Evolutionary conservation across 2,113 vertebrate genomes (phyloP), one percentile per base, ranked within the genome.

Genomic region (Rhadina sibilatrix): DNA sequence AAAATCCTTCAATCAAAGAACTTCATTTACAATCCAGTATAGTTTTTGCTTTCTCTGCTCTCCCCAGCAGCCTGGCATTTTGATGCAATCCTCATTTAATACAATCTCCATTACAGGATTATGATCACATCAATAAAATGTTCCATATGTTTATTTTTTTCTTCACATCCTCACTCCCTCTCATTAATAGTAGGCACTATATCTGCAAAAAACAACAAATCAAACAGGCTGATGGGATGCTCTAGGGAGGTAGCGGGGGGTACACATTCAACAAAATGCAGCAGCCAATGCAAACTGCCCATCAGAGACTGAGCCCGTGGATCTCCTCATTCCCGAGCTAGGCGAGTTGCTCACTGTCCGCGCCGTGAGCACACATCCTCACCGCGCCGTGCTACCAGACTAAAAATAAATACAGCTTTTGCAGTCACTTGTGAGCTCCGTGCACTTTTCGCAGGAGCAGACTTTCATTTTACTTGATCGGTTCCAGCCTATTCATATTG

Each of bases 101-200:
- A 96, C 96, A 93, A 95, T 95, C 96, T 96, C 97, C 97, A 94
- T 96, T 96, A 96, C 92, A 96, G 93, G 95, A 94, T 96, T 96
- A 90, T 33, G 80, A 97, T 93, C 92, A 93, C 96, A 96, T 95
- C 93, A 89, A 94, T 94, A 92, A 95, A 92, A 94, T 83, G 66
- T 93, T 95, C 94, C 96, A 80, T 95, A 96, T 95, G 37, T 37
- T 69, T 35, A 47, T 47, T 22, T 47, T 3, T 63, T 61, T 40
- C 23, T 23, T 13, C 1, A 5, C 54, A 40, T 44, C 70, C 82
- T 84, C n/a, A 75, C 66, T 60, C 78, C 56, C 54, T 23, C 40
- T 44, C 64, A 42, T 85, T 90, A 89, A 77, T 50, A 49, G 60
- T 5, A 31, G 37, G 44, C 81, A 54, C 66, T 56, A 5, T 66